phyloP scores from a whole-genome alignment of 2,888 invertebrate species.

The Apocheima hispidaria region DNA sequence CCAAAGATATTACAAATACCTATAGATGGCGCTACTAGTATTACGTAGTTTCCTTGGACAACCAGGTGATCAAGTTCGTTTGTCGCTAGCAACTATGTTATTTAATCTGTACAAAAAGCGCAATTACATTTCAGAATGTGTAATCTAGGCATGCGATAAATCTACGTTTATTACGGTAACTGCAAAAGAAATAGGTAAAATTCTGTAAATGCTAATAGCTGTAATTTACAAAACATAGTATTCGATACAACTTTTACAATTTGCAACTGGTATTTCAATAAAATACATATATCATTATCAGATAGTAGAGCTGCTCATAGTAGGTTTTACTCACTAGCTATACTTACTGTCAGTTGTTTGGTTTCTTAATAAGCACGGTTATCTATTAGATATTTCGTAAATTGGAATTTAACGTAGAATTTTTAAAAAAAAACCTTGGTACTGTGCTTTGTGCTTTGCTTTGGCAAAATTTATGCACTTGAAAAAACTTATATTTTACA shows the following conservation, averaged over 20 bases:
- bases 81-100: not conserved
- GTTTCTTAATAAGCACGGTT: too few relatives aligned
- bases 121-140: not conserved
- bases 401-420: too few relatives aligned
- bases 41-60: conserved; percentile 6
- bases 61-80: conserved; percentile 35
- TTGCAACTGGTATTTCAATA: not conserved
- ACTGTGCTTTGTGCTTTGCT: too few relatives aligned
- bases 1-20: not conserved
- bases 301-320: not conserved
- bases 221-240: not conserved
- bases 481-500: too few relatives aligned
- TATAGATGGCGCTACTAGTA: conserved; percentile 38
- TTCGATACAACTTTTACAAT: not conserved
- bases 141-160: not conserved
- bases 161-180: not conserved
- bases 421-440: too few relatives aligned
- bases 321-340: not conserved
- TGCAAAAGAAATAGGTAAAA: too few relatives aligned
- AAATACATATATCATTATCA: not conserved
- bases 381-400: too few relatives aligned
- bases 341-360: not conserved
- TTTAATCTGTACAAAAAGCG: not conserved
- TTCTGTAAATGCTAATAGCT: too few relatives aligned
- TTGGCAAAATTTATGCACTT: too few relatives aligned